Percentiles rank a stretch among this genome's conserved stretches.
These are phyloP conservation scores for Deroptyus accipitrinus DNA, from an alignment of 2,113 vertebrate genomes.

Conservation along the genomic window DNA sequence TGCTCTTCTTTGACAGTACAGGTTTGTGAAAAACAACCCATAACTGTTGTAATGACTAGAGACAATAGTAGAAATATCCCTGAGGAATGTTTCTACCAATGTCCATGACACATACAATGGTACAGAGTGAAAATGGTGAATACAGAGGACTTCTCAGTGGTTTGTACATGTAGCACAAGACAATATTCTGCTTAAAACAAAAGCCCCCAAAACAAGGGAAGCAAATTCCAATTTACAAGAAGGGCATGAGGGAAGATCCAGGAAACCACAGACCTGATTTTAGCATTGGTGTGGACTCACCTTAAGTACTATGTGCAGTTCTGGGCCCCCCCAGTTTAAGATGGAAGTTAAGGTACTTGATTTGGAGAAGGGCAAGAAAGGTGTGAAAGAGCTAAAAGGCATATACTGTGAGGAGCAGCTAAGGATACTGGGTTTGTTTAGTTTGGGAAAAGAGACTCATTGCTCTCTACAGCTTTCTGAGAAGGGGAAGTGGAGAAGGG, in stretches of 20 bases:
- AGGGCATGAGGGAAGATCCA: not conserved
- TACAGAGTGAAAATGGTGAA: not conserved
- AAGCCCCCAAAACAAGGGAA: not conserved
- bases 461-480: not conserved
- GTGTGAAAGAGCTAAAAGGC: not conserved
- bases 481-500: not conserved
- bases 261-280: not conserved
- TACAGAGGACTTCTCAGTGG: not conserved
- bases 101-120: not conserved
- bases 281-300: not conserved
- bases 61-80: not conserved
- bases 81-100: not conserved
- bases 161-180: not conserved
- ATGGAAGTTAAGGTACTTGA: not conserved
- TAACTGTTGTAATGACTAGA: not conserved
- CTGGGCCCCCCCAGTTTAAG: not conserved
- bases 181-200: not conserved
- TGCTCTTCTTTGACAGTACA: conserved; percentile 34
- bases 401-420: not conserved
- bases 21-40: not conserved
- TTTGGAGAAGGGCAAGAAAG: not conserved
- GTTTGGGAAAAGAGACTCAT: not conserved
- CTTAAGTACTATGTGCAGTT: not conserved
- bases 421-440: not conserved
- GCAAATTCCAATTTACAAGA: not conserved